Percentiles rank a stretch among this genome's conserved stretches.
These are phyloP conservation scores for Sus scrofa DNA, from an alignment of 2,113 vertebrate species.

Conservation along the genomic window DNA sequence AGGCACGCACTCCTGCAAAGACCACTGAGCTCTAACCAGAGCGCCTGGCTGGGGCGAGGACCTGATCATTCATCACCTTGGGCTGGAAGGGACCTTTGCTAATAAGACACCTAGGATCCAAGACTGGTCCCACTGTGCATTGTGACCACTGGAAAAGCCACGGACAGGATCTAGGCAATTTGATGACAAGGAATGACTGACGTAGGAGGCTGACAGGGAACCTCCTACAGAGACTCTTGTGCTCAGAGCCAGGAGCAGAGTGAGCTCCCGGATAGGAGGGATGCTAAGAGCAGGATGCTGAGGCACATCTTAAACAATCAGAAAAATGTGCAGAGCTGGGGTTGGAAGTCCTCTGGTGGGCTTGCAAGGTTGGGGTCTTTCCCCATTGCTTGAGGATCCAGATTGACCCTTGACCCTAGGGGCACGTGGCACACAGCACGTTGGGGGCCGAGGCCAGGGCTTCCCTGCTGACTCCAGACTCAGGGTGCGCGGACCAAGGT, in stretches of 20 bases:
- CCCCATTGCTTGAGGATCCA: too few species aligned
- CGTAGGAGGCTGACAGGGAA: not conserved
- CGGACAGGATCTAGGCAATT: not conserved
- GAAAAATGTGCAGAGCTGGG: not conserved
- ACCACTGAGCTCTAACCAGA: not conserved
- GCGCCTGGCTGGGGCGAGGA: not conserved
- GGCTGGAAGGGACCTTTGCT: not conserved
- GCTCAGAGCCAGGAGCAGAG: not conserved
- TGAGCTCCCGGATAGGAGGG: not conserved
- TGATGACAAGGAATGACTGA: not conserved
- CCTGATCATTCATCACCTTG: not conserved
- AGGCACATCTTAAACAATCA: not conserved
- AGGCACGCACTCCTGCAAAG: not conserved
- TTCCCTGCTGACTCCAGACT: not conserved
- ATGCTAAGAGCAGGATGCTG: not conserved
- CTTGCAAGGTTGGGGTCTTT: not conserved
- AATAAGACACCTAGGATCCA: not conserved
- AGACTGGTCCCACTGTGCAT: not conserved
- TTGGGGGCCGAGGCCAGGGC: fast-evolving
- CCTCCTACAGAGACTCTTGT: not conserved
- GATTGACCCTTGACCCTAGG: not conserved
- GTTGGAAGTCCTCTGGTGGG: not conserved
- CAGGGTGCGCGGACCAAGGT: not conserved
- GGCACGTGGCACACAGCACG: too few species aligned
- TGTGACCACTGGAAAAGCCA: not conserved